A percentile compares a stretch with the other conserved stretches of the same genome.
Conservation (phyloP, 2,797 vertebrate genomes). For the Syngnathus rostellatus region DNA sequence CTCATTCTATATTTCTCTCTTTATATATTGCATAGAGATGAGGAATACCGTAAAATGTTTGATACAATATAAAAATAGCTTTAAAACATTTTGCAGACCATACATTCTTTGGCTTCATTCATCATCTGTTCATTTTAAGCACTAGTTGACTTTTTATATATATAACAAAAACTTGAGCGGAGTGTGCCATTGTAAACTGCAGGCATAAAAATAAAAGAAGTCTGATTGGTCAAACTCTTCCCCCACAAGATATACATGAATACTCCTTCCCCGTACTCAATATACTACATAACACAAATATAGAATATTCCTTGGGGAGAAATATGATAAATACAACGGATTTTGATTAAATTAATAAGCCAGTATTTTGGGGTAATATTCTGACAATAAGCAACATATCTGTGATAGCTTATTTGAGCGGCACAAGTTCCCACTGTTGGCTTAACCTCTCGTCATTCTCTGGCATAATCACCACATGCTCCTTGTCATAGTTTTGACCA, state of each 20-base stretch:
- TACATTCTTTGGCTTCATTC: conserved; percentile 32
- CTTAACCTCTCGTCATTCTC: conserved; percentile 64
- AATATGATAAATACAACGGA: neutral
- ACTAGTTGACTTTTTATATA: neutral
- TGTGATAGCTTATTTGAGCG: conserved; percentile 53
- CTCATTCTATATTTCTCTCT: neutral
- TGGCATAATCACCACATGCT: conserved; percentile 78
- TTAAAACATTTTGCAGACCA: conserved; percentile 1
- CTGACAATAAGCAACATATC: neutral
- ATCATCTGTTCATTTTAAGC: neutral
- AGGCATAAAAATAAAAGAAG: neutral
- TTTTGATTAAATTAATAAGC: neutral
- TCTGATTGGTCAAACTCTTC: neutral
- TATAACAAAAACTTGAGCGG: neutral
- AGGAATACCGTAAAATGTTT: conserved; percentile 23
- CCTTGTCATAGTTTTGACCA: conserved; percentile 78
- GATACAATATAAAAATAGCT: conserved; percentile 15
- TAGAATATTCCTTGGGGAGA: neutral
- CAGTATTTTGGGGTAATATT: neutral
- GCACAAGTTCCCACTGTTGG: conserved; percentile 79
- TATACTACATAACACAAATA: neutral
- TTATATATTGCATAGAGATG: conserved; percentile 2
- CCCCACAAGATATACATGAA: neutral
- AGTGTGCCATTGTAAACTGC: neutral
- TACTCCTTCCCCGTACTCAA: neutral